A percentile compares a stretch with the other conserved stretches of the same genome.
Conservation (phyloP, 2,888 invertebrate genomes). For the Dysmachus trigonus region DNA sequence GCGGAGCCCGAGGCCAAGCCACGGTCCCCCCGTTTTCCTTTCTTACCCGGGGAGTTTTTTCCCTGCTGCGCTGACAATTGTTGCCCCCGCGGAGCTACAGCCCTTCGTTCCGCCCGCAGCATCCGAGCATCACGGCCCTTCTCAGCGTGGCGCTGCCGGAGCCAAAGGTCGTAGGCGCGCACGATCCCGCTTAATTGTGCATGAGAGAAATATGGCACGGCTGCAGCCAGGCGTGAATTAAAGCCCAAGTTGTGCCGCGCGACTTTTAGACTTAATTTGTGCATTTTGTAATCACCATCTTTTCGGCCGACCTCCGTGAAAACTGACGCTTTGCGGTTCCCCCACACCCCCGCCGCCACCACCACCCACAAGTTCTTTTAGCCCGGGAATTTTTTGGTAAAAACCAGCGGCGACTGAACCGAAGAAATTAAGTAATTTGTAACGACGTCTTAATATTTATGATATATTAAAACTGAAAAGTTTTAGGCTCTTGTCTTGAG, state of each 20-base stretch:
- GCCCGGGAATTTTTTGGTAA: background rate
- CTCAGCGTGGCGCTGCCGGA: background rate
- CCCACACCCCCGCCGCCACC: background rate
- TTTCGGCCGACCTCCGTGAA: background rate
- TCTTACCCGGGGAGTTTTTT: background rate
- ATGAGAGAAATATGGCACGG: constrained; percentile 25
- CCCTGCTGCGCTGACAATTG: constrained; percentile 3
- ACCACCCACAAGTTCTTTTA: no score
- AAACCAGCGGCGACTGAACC: background rate
- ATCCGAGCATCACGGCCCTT: background rate
- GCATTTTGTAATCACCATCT: constrained; percentile 21
- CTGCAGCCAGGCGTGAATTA: constrained; percentile 19
- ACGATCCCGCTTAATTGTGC: constrained; percentile 25
- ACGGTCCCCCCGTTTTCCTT: background rate
- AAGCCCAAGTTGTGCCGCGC: background rate
- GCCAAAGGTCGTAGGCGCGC: constrained; percentile 24
- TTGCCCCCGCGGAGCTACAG: background rate
- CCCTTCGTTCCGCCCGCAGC: background rate
- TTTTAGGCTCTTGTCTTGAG: background rate
- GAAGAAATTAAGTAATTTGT: background rate
- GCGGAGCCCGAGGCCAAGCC: background rate
- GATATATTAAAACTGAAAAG: background rate
- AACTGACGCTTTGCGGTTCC: background rate
- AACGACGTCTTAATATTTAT: background rate
- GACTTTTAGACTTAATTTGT: constrained; percentile 27